These are phyloP conservation scores for Pica pica DNA, from an alignment of 2,113 vertebrate species.

Conservation along the genomic window DNA sequence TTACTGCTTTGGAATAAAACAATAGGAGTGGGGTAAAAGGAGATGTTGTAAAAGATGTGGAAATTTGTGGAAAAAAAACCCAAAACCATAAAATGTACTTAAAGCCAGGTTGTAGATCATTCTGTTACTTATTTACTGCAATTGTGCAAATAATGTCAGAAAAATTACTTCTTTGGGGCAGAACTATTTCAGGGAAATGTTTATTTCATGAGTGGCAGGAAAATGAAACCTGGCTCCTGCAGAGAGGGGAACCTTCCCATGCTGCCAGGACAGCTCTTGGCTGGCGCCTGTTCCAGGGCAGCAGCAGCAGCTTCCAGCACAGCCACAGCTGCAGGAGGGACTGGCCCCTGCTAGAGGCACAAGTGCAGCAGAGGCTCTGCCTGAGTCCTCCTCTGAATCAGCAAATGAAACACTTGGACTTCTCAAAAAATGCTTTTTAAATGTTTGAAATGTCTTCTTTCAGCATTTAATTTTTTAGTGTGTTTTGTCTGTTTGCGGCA, in stretches of 20 bases:
- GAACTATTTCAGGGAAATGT: neutral
- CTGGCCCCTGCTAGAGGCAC: neutral
- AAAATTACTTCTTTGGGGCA: neutral
- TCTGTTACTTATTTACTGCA: neutral
- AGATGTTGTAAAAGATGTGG: neutral
- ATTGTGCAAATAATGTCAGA: neutral
- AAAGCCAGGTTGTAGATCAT: neutral
- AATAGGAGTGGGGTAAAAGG: neutral
- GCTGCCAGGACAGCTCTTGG: neutral
- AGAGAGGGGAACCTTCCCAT: neutral
- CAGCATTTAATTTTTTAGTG: neutral
- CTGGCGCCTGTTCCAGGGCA: fast-evolving
- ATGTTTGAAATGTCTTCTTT: neutral
- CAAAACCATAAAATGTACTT: neutral
- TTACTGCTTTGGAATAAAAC: neutral
- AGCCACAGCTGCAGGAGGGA: no score
- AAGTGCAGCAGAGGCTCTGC: neutral
- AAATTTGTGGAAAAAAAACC: neutral
- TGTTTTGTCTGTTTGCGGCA: neutral
- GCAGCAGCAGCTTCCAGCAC: neutral
- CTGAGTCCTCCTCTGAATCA: neutral
- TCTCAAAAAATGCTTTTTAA: neutral
- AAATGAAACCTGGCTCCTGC: neutral
- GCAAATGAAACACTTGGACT: neutral
- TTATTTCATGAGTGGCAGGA: neutral